Conservation (phyloP, 1,140 invertebrate species). For the Drosophila lini region DNA sequence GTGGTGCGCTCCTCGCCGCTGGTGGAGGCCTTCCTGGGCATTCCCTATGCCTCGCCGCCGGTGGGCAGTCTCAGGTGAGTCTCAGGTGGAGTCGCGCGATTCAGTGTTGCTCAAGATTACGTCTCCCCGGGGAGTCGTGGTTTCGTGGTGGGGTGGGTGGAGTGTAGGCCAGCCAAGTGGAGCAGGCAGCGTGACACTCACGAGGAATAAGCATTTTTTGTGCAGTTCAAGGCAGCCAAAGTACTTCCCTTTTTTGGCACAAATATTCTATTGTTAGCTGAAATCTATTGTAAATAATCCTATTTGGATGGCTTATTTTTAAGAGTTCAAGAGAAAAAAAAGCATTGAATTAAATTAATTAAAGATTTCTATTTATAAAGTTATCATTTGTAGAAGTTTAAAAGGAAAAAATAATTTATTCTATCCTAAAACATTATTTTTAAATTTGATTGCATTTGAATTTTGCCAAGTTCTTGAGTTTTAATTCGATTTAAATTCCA, state of each 20-base stretch:
- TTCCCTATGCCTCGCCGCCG: conserved; percentile 93
- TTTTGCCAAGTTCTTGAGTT: background rate
- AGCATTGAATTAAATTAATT: background rate
- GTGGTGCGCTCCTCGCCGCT: conserved; percentile 91
- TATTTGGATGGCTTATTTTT: background rate
- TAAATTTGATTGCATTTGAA: background rate
- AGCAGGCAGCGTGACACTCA: conserved; percentile 30
- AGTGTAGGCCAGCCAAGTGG: conserved; percentile 2
- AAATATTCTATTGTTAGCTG: background rate
- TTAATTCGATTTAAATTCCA: background rate
- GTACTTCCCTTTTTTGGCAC: background rate
- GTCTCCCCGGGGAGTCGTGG: conserved; percentile 20
- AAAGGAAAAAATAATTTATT: background rate
- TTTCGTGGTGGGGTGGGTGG: background rate
- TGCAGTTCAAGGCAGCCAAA: background rate
- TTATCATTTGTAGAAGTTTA: no score
- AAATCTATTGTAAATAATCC: background rate
- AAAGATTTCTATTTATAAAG: background rate
- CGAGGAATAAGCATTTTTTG: background rate
- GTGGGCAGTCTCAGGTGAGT: conserved; percentile 84
- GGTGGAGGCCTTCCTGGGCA: conserved; percentile 97
- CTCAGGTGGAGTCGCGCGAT: conserved; percentile 26
- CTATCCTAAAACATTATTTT: background rate
- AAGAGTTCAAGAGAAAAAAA: no score
- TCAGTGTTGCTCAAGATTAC: conserved; percentile 40